Base-by-base conservation (phyloP, 2,888 invertebrate species). In the Hirtodrosophila cameraria region DNA sequence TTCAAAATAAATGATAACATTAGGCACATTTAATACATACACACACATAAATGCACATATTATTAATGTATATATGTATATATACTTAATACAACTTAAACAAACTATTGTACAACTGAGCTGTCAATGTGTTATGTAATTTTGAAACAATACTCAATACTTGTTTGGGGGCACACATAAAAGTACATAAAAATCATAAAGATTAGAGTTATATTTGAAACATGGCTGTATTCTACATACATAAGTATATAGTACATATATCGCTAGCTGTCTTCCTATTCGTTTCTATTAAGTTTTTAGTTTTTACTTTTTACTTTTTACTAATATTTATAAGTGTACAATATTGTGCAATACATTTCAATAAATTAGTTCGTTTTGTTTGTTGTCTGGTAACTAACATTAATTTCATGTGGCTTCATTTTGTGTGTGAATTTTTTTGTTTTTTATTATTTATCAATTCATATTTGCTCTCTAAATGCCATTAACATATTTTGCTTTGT, bases 21-120 rank as follows among this genome's bases (percentile, higher is more conserved):
- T 86, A 89, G 88, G 88, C 89, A 88, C 89, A 87, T 89, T 88
- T 75, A 88, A 88, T 88, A 86, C 81, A 85, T 57, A 86, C 75
- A 50, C 75, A 50, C 64, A 86, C 68, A 69, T 75, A 64, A 67
- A 60, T 57, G 64, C 64, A 71, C 68, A 63, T 54, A 65, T 55
- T 53, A 38, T 43, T 67, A 33, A 30, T n/a, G 30, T 62, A 50
- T 45, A 54, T 50, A 42, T 43, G 41, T 61, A 43, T 28, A 36
- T 45, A 41, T 35, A 58, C 49, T 64, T 18, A 55, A 60, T 52
- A 6, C 54, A 73, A 69, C 43, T 63, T 50, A 63, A 53, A 23
- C 33, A 57, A 63, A 53, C 63, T 69, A 46, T 33, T 62, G 43
- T 67, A 50, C 33, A 68, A 61, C 62, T 68, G 69, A 71, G 69